Evolutionary conservation across 2,797 vertebrate genomes (phyloP), one percentile per base, ranked within the genome.

Genomic region (Heliangelus exortis): DNA sequence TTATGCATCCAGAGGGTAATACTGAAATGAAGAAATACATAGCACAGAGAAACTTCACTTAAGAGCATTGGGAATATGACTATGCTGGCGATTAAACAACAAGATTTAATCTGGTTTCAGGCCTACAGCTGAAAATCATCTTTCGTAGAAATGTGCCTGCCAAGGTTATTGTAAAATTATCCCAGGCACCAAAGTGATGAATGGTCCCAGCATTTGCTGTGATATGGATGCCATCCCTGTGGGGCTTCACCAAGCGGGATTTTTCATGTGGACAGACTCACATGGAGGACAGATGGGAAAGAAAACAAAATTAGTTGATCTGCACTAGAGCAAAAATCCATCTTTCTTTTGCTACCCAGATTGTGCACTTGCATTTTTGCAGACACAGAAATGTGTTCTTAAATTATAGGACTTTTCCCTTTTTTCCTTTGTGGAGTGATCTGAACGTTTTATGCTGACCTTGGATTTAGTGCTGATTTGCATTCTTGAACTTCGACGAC

Each of bases 211-310:
- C 79, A 18, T 94, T 93, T 84, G 73, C 93, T 76, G 89, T 72
- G 90, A 95, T 93, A 89, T 62, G 89, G 88, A 92, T 88, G 74
- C 75, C 89, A 66, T 92, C 82, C 92, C 82, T 89, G 83, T 81
- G 79, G 95, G 95, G 93, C 94, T 94, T 95, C 94, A 72, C 80
- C 50, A 71, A 87, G 92, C 41, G n/a, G 77, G 95, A 94, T 84
- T 89, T 94, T 93, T 95, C 93, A 84, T 96, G 51, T 54, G 90
- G 93, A 92, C 78, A 73, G 57, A 73, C 87, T 93, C 95, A 93
- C 86, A 54, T 88, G 95, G 97, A 89, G 86, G 95, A 91, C 97
- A 96, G 94, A 96, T 95, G 96, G 93, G 80, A 94, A 96, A 92
- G 84, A 92, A 95, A 94, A 95, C 83, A 91, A 86, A 93, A 83